Evolutionary conservation across 2,888 invertebrate species (phyloP).

Genomic region (Drosophila maculinotata): DNA sequence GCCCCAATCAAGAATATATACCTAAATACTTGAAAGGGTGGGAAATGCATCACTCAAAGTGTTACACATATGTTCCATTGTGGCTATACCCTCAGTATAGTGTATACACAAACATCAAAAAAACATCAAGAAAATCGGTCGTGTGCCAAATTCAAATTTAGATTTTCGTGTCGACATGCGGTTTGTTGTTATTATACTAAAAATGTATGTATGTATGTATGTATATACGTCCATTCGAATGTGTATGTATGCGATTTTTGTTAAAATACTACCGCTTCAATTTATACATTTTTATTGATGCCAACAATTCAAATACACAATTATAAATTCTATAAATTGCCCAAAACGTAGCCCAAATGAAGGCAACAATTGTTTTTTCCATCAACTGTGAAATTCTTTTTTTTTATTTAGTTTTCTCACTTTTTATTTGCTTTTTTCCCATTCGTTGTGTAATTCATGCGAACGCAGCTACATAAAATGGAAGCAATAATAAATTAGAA

Average conservation of each 20-base stretch:
- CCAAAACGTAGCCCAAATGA: background rate
- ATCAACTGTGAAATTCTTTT: background rate
- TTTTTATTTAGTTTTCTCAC: background rate
- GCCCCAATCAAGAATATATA: background rate
- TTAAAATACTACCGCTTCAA: constrained; percentile 18
- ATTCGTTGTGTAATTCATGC: constrained; percentile 2
- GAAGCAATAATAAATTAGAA: background rate
- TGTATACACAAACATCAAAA: constrained; percentile 15
- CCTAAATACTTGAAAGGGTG: background rate
- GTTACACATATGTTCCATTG: background rate
- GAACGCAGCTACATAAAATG: constrained; percentile 2
- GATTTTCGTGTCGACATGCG: constrained; percentile 57
- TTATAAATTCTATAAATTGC: constrained; percentile 6
- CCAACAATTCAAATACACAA: background rate
- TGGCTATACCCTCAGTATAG: background rate
- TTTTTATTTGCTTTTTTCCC: background rate
- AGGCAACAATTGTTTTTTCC: background rate
- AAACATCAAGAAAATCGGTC: constrained; percentile 31
- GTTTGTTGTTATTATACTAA: constrained; percentile 13
- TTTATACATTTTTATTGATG: constrained; percentile 8
- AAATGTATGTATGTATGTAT: background rate
- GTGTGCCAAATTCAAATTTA: constrained; percentile 67
- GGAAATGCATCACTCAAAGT: background rate
- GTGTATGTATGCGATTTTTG: constrained; percentile 24
- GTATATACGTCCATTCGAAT: background rate